Base-by-base conservation (phyloP, 2,888 invertebrate genomes). In the Conus canariensis region DNA sequence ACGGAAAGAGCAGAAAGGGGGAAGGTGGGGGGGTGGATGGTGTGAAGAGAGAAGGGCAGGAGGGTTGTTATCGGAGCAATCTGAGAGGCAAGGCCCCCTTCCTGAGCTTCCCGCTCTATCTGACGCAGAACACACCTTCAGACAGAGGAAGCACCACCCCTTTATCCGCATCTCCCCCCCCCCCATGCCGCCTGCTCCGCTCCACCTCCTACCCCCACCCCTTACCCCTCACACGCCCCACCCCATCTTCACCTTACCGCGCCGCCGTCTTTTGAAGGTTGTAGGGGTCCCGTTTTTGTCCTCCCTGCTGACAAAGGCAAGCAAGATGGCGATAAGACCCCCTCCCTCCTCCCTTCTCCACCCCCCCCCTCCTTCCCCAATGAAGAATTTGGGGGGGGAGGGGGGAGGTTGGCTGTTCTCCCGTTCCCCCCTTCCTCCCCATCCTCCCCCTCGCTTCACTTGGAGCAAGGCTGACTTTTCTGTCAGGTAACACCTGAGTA, bases 401-500 rank as follows among this genome's bases (percentile, higher is more conserved):
- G 30, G 30, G 2, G 30, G 16, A 12, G 64, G 0, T 22, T 25
- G 56, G 19, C 59, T n/a, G 60, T 10, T 7, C 60, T 25, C 30
- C 56, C 85, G 14, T 25, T n/a, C 60, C 30, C 59, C 56, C 19
- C 22, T 4, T 45, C 30, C 60, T 64, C 83, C 58, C n/a, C 45
- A 6, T 0, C n/a, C 56, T 56, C 56, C 19, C 22, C n/a, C 25
- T n/a, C 85, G 4, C 14, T n/a, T 19, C n/a, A 25, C 60, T 25
- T 45, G 56, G 45, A 70, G 22, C 10, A 64, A 30, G 85, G 25
- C n/a, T 87, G 86, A 87, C 88, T 88, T 74, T 64, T 77, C 77
- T 88, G 88, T 88, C 88, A 88, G 88, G 58, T 22, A 67, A 88
- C 88, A 88, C 77, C 80, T 80, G 80, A 60, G 88, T 88, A 88